Conservation (phyloP, 2,888 invertebrate genomes). For the Phalera bucephala region DNA sequence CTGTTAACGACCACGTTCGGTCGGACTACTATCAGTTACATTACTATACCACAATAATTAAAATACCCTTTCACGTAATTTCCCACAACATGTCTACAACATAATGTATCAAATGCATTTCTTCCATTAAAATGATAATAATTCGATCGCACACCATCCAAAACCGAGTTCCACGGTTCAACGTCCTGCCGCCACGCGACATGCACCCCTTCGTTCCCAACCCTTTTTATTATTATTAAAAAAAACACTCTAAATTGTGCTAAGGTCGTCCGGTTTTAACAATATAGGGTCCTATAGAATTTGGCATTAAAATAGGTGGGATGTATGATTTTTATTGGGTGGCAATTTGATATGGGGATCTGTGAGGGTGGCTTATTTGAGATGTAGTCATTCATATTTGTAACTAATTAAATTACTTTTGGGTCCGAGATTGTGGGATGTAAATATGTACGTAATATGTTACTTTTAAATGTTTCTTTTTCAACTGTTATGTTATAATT, state of each 20-base stretch:
- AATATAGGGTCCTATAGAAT: conserved; percentile 28
- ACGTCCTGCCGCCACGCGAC: conserved; percentile 70
- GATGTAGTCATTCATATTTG: conserved; percentile 25
- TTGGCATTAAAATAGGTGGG: conserved; percentile 16
- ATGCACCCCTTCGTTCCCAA: conserved; percentile 43
- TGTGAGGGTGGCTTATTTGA: conserved; percentile 18
- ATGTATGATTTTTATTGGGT: conserved; percentile 31
- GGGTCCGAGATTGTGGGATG: too few relatives aligned
- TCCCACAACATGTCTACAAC: neutral
- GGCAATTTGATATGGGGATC: conserved; percentile 28
- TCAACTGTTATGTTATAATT: too few relatives aligned
- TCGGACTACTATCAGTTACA: too few relatives aligned
- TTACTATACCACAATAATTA: too few relatives aligned
- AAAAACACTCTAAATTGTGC: conserved; percentile 38
- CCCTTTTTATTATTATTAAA: conserved; percentile 57
- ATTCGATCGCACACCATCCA: conserved; percentile 13
- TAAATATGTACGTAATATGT: too few relatives aligned
- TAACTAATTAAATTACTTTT: conserved; percentile 6
- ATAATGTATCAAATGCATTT: neutral
- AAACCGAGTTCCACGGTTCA: conserved; percentile 51
- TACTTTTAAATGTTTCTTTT: too few relatives aligned
- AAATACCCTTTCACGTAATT: neutral
- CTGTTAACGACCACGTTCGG: too few relatives aligned
- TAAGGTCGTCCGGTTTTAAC: conserved; percentile 37
- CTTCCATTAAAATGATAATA: conserved; percentile 28